These are phyloP conservation scores for Trichacis sp. DNA, from an alignment of 2,888 invertebrate species.

Conservation along the genomic window DNA sequence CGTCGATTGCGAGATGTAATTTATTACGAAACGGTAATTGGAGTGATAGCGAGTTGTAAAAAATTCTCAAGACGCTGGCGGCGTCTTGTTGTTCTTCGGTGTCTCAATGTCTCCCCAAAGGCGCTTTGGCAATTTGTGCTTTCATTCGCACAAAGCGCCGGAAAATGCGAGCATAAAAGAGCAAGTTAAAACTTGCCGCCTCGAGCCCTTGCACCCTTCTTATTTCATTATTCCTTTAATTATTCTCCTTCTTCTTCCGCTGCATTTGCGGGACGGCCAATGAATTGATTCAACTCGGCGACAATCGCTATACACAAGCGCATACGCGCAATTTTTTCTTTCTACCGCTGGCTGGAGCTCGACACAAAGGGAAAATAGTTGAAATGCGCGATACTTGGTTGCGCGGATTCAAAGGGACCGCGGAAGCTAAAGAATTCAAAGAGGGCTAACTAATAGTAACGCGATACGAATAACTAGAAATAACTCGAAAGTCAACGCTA, in stretches of 20 bases:
- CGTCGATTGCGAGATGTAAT: too few species aligned
- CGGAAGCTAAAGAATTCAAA: slow-evolving; percentile 55
- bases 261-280: too few species aligned
- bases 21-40: too few species aligned
- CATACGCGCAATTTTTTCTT: too few species aligned
- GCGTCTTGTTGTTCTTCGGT: neutral
- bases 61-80: too few species aligned
- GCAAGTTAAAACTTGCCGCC: slow-evolving; percentile 69
- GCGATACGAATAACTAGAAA: slow-evolving; percentile 54
- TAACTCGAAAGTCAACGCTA: slow-evolving; percentile 13
- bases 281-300: too few species aligned
- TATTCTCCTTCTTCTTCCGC: too few species aligned
- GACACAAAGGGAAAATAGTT: slow-evolving; percentile 56
- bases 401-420: slow-evolving; percentile 61
- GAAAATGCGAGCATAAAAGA: slow-evolving; percentile 67
- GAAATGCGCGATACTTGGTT: slow-evolving; percentile 47
- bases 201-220: slow-evolving; percentile 61
- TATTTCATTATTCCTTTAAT: too few species aligned
- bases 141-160: slow-evolving; percentile 67
- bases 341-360: too few species aligned
- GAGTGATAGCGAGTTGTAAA: too few species aligned
- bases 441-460: slow-evolving; percentile 48
- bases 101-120: slow-evolving; percentile 1
- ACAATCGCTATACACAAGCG: too few species aligned
- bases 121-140: slow-evolving; percentile 64